These are phyloP conservation scores for Rhinopithecus roxellana DNA, from an alignment of 2,113 vertebrate species.

Conservation along the genomic window DNA sequence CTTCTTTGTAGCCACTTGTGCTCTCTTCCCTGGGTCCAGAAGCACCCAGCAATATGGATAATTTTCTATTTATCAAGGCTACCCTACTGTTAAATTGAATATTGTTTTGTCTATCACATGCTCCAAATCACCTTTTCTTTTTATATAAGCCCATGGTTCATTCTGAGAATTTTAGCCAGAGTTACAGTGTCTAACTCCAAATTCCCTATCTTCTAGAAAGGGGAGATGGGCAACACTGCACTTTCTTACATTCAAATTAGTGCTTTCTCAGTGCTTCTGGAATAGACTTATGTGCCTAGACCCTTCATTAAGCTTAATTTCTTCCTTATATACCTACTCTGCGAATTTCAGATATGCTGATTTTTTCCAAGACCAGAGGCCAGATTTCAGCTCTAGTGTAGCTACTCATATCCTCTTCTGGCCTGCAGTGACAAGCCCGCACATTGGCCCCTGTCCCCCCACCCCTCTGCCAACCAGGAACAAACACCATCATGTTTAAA, in stretches of 20 bases:
- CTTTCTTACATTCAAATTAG: not conserved
- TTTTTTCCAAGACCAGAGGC: not conserved
- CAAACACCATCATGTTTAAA: not conserved
- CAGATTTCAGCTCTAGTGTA: not conserved
- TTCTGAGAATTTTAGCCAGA: not conserved
- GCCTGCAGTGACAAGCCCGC: not conserved
- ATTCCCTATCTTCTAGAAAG: not conserved
- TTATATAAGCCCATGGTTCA: not conserved
- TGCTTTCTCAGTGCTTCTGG: not conserved
- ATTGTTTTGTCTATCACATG: not conserved
- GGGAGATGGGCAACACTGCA: not conserved
- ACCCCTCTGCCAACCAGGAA: not conserved
- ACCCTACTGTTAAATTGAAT: not conserved
- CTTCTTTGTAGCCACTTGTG: not conserved
- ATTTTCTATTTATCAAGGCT: not conserved
- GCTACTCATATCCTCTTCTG: not conserved
- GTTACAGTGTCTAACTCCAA: not conserved
- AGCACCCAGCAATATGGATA: not conserved
- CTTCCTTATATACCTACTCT: not conserved
- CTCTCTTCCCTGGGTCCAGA: not conserved
- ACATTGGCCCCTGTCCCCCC: not conserved
- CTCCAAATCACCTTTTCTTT: constrained; percentile 11
- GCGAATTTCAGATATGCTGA: not conserved
- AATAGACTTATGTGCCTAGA: not conserved
- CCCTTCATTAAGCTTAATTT: not conserved